Conservation (phyloP, 1,140 invertebrate species). For the Trichoplusia ni region DNA sequence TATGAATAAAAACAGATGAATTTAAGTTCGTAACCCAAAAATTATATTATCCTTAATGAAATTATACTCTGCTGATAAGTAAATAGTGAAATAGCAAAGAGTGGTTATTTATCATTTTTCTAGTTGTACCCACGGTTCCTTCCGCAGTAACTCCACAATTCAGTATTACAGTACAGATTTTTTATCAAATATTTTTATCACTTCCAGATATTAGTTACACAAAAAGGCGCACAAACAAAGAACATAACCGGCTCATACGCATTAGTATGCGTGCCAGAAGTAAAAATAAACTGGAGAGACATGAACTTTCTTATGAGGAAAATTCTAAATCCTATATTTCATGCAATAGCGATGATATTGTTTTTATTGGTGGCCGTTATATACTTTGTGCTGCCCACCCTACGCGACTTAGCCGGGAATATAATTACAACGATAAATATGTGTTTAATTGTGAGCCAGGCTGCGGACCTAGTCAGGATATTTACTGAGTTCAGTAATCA, state of each 20-base stretch:
- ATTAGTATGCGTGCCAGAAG: constrained; percentile 87
- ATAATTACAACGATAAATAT: constrained; percentile 90
- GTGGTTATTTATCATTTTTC: too few relatives aligned
- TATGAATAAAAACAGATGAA: too few relatives aligned
- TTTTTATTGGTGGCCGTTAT: constrained; percentile 89
- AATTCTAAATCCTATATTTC: constrained; percentile 88
- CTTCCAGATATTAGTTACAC: constrained; percentile 70
- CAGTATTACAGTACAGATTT: not conserved
- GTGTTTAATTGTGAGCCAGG: constrained; percentile 88
- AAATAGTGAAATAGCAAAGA: too few relatives aligned
- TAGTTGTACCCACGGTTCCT: too few relatives aligned
- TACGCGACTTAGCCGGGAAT: constrained; percentile 91
- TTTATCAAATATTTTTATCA: not conserved
- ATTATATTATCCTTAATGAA: too few relatives aligned
- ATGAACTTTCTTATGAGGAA: constrained; percentile 87
- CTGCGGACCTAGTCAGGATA: constrained; percentile 89
- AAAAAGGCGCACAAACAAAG: constrained; percentile 23
- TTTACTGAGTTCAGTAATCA: constrained; percentile 91
- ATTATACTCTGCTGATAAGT: too few relatives aligned
- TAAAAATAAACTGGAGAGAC: constrained; percentile 85
- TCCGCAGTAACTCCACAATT: too few relatives aligned
- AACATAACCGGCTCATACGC: constrained; percentile 84
- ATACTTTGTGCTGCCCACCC: constrained; percentile 91
- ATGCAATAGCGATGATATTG: constrained; percentile 86
- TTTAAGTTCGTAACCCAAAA: too few relatives aligned